These are phyloP conservation scores for Redunca redunca DNA, from an alignment of 2,113 vertebrate species.

Conservation along the genomic window DNA sequence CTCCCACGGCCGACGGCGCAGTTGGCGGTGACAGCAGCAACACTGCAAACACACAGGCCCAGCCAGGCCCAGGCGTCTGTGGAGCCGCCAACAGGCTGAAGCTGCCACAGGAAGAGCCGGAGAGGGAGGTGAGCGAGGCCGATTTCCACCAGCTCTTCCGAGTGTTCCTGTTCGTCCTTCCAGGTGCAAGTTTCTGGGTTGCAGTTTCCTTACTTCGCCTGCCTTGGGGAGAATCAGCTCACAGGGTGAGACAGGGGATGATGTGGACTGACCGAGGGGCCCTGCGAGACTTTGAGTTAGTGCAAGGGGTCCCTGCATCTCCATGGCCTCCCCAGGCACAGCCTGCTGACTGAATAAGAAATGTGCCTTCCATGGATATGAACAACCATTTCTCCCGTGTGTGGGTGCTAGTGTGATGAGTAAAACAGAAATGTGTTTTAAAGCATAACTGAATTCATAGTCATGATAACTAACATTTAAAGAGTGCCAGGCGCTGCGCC, in stretches of 20 bases:
- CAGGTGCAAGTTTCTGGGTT: not conserved
- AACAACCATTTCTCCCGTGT: not conserved
- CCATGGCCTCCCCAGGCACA: not conserved
- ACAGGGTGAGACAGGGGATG: not conserved
- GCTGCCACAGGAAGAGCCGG: not conserved
- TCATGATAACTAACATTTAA: not conserved
- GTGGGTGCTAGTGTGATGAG: not conserved
- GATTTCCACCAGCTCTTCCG: not conserved
- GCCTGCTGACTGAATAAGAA: not conserved
- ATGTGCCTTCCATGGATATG: not conserved
- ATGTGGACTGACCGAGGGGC: not conserved
- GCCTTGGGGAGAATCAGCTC: not conserved
- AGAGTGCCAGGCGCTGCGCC: not conserved
- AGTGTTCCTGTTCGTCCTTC: not conserved
- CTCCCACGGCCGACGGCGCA: constrained; percentile 55
- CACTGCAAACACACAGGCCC: constrained; percentile 48
- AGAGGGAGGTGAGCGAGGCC: not conserved
- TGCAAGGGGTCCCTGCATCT: not conserved
- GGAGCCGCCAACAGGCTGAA: not conserved
- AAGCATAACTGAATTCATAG: not conserved
- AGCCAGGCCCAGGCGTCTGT: constrained; percentile 38
- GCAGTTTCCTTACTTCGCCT: not conserved
- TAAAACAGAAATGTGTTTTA: not conserved
- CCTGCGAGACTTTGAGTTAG: not conserved
- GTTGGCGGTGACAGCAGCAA: constrained; percentile 65